These are phyloP conservation scores for Periplaneta americana DNA, from an alignment of 1,140 invertebrate species.

Conservation along the genomic window DNA sequence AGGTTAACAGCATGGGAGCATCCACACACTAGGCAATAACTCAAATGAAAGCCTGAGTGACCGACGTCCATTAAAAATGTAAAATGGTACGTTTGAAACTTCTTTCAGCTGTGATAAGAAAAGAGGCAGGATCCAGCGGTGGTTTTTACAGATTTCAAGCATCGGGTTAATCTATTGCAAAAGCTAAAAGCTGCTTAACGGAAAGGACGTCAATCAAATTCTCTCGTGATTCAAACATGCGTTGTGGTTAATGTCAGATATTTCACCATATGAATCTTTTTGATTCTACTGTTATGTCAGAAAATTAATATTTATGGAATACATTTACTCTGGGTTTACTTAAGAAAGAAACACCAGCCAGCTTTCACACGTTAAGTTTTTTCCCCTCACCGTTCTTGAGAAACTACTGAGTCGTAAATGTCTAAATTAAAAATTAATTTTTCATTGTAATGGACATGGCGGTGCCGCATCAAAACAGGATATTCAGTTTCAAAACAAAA, in stretches of 20 bases:
- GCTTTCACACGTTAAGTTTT: too few relatives aligned
- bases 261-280: background rate
- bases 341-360: too few relatives aligned
- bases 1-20: background rate
- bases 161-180: background rate
- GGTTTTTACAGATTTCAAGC: background rate
- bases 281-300: background rate
- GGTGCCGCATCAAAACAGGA: too few relatives aligned
- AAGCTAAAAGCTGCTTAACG: background rate
- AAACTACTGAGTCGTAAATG: too few relatives aligned
- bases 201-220: background rate
- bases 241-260: background rate
- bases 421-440: too few relatives aligned
- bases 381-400: too few relatives aligned
- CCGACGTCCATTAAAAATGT: background rate
- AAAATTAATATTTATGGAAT: too few relatives aligned
- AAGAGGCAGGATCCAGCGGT: background rate
- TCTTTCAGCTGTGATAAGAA: background rate
- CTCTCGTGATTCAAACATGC: background rate
- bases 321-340: too few relatives aligned
- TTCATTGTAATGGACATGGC: too few relatives aligned
- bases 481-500: too few relatives aligned
- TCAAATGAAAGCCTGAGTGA: background rate
- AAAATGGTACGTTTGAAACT: background rate
- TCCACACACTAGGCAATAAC: background rate